These are phyloP conservation scores for Andrena fulva DNA, from an alignment of 2,888 invertebrate genomes.

Conservation along the genomic window DNA sequence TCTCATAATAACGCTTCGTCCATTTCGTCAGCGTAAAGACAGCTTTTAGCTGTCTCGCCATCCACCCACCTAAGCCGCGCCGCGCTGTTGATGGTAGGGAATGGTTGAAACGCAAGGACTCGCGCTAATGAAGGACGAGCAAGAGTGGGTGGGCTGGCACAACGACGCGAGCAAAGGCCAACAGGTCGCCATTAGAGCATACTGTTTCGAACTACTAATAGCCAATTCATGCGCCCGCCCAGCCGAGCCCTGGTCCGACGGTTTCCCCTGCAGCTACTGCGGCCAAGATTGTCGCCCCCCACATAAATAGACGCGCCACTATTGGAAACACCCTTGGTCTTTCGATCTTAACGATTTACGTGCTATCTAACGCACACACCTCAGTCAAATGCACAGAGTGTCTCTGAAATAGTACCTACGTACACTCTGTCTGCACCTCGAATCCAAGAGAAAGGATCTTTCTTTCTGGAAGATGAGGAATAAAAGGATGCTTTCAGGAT, in stretches of 20 bases:
- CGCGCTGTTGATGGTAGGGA: constrained; percentile 49
- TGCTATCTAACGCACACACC: neutral
- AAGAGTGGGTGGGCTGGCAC: constrained; percentile 71
- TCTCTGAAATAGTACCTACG: too few species aligned
- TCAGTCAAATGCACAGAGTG: neutral
- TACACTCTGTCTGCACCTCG: too few species aligned
- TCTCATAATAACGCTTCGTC: constrained; percentile 57
- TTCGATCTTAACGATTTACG: constrained; percentile 30
- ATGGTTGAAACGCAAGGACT: constrained; percentile 73
- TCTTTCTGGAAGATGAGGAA: too few species aligned
- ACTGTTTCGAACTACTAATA: constrained; percentile 86
- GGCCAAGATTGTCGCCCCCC: constrained; percentile 66
- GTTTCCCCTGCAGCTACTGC: constrained; percentile 57
- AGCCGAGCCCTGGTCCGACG: constrained; percentile 56
- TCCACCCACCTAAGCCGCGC: constrained; percentile 46
- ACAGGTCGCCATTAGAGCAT: constrained; percentile 84
- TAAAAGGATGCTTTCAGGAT: too few species aligned
- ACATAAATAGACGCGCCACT: constrained; percentile 62
- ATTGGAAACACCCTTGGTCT: constrained; percentile 17
- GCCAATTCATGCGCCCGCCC: constrained; percentile 85
- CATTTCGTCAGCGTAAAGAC: constrained; percentile 69
- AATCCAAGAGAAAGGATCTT: too few species aligned
- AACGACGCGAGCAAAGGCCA: constrained; percentile 83
- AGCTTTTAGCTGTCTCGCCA: constrained; percentile 65
- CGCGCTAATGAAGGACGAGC: constrained; percentile 78